These are phyloP conservation scores for Drosophila pectinifera DNA, from an alignment of 1,140 invertebrate species.

Conservation along the genomic window DNA sequence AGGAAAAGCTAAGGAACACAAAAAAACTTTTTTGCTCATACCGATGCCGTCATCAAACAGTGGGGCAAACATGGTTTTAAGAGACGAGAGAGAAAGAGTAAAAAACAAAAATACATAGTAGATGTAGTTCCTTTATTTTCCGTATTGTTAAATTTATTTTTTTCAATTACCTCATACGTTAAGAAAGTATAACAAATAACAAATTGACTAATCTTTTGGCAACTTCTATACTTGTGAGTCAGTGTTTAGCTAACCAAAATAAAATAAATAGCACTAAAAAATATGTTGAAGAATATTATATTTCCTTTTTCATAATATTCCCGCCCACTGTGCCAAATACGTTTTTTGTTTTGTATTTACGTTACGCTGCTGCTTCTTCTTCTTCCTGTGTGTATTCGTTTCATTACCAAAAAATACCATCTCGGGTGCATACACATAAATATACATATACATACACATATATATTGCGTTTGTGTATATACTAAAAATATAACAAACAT, in stretches of 20 bases:
- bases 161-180: not conserved
- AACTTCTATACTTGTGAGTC: too few relatives aligned
- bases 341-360: conserved; percentile 62
- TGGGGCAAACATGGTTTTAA: not conserved
- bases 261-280: not conserved
- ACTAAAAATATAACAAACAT: conserved; percentile 51
- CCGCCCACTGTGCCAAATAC: conserved; percentile 49
- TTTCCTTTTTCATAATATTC: too few relatives aligned
- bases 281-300: too few relatives aligned
- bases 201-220: too few relatives aligned
- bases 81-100: not conserved
- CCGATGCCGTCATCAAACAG: conserved; percentile 72
- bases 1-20: conserved; percentile 26
- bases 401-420: conserved; percentile 38
- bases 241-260: too few relatives aligned
- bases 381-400: conserved; percentile 39
- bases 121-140: not conserved
- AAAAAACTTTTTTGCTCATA: conserved; percentile 61
- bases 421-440: conserved; percentile 27
- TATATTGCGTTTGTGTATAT: conserved; percentile 23
- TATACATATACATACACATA: conserved; percentile 1
- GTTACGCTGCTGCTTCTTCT: conserved; percentile 48
- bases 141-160: not conserved
- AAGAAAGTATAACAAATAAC: not conserved
- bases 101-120: not conserved